These are phyloP conservation scores for Alces alces DNA, from an alignment of 2,113 vertebrate genomes.

Conservation along the genomic window DNA sequence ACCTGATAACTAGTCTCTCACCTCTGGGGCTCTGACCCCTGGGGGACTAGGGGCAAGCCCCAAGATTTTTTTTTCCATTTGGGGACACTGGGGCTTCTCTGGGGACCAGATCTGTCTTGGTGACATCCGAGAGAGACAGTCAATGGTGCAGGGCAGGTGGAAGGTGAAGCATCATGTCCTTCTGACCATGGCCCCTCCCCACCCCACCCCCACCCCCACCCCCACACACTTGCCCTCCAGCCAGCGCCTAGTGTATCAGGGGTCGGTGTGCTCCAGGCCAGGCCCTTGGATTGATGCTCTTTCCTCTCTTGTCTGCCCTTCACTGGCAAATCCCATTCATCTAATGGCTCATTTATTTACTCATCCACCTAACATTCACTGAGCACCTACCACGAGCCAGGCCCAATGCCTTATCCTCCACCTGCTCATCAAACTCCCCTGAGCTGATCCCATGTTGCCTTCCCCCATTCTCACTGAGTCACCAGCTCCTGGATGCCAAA, in stretches of 20 bases:
- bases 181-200: neutral
- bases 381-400: neutral
- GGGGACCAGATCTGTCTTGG: neutral
- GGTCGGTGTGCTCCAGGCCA: neutral
- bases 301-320: neutral
- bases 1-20: neutral
- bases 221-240: neutral
- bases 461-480: neutral
- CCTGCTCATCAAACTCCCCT: neutral
- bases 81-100: neutral
- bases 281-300: neutral
- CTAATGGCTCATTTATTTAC: neutral
- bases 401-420: neutral
- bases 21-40: neutral
- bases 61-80: neutral
- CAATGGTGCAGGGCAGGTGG: neutral
- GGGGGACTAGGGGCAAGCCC: neutral
- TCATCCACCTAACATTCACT: neutral
- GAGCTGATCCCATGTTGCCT: neutral
- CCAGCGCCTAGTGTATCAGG: neutral
- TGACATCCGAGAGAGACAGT: neutral
- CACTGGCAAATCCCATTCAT: neutral
- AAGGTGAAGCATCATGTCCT: rapidly evolving
- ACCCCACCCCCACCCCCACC: neutral
- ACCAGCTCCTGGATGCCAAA: neutral